Base-by-base conservation (phyloP, 2,888 invertebrate species). In the Saturnia japonica region DNA sequence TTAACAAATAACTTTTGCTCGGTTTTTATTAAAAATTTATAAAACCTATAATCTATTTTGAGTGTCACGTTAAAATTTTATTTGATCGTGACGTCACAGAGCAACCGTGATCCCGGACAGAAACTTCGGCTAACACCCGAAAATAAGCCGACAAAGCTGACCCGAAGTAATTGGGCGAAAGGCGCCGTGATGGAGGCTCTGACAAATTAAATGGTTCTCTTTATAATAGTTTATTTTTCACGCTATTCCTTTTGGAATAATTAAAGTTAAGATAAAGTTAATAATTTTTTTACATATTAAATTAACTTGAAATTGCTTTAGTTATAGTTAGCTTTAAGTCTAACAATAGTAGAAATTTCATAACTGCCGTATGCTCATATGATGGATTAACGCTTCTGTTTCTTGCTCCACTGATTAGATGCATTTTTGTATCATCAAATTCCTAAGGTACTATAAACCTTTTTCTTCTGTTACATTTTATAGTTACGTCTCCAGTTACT, bases 161-260 rank as follows among this genome's bases (percentile, higher is more conserved):
- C 68, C 54, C 54, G 54, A 16, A 54, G 54, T 68, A 68, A 68
- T 68, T 68, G 68, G 40, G 68, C 68, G 51, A 51, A n/a, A 40
- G 68, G n/a, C 68, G n/a, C 28, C 28, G 34, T 25, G 57, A 68
- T 47, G 40, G 40, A 64, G 68, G 54, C 68, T 54, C 25, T 40
- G 40, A n/a, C 68, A 54, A 68, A 68, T 68, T 68, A 54, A 40
- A 40, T 51, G 57, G 54, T 54, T 54, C n/a, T 22, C 54, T 54
- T 68, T 54, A 42, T 68, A 64, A 64, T 64, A 64, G 40, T 40
- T 34, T 64, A 40, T 64, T 64, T 64, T 64, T 60, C 12, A 60
- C 6, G 57, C 57, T 60, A 12, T 60, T 60, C 28, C 14, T 28
- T 60, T 60, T 25, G 6, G 14, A 4, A 28, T 60, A 28, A 60